Evolutionary conservation across 2,888 invertebrate species (phyloP), one percentile per base, ranked within the genome.

Genomic region (Arctia plantaginis): DNA sequence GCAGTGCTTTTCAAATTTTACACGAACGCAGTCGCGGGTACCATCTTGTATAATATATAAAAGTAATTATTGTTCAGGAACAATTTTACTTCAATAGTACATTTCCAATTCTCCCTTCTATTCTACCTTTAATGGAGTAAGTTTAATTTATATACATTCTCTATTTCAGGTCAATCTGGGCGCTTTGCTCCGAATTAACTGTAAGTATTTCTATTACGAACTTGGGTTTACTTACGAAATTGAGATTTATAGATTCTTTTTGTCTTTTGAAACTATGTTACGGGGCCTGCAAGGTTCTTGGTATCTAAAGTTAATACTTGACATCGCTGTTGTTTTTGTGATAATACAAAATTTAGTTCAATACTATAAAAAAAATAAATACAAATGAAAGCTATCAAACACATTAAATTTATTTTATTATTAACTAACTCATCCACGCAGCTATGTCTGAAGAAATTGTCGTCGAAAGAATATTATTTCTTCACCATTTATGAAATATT

Each of bases 141-240:
- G 70, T 83, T 85, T 80, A 83, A 82, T 79, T 77, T 71, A 69
- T 70, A 69, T 76, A 74, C 67, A 66, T 65, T 84, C 80, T 77
- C 78, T 79, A 82, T 87, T 85, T 35, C 87, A 88, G 88, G 80
- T 85, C 77, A 71, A 77, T 73, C 67, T 72, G 72, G 74, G 76
- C 75, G 78, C 77, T 81, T 69, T 75, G 74, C 82, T 78, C 78
- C 62, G 73, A 62, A 80, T 82, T 86, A 80, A 83, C 78, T 77
- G 88, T 88, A 80, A 88, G 87, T 88, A 82, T 76, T 69, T 76
- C 62, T 66, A 64, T 69, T 79, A 74, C 73, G 73, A 75, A 71
- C 55, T 68, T 70, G 70, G 72, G 73, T 30, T 76, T 67, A 62
- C 20, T 44, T 72, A 27, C 27, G 59, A 74, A 79, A 82, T 72